Evolutionary conservation across 2,113 vertebrate genomes (phyloP).

Genomic region (Morone saxatilis): DNA sequence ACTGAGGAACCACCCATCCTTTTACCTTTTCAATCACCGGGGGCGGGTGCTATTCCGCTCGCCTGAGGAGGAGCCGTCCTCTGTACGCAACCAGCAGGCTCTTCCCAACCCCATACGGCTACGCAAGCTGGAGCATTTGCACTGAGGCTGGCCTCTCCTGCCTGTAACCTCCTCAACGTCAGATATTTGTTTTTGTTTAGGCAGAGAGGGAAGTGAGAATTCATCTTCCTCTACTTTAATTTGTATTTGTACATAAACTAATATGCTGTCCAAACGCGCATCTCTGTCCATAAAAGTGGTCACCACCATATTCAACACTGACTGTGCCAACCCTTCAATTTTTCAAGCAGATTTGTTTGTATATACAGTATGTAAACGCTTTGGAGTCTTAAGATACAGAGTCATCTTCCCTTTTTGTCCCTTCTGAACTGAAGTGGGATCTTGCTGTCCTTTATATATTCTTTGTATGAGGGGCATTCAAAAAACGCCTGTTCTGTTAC

Average conservation of each 20-base stretch:
- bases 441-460: constrained; percentile 60
- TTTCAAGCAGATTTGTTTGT: constrained; percentile 78
- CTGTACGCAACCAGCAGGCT: constrained; percentile 88
- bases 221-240: constrained; percentile 57
- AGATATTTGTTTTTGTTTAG: constrained; percentile 70
- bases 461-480: constrained; percentile 62
- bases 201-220: constrained; percentile 64
- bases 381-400: constrained; percentile 76
- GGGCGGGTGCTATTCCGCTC: constrained; percentile 92
- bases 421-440: constrained; percentile 48
- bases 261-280: constrained; percentile 78
- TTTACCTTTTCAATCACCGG: constrained; percentile 98
- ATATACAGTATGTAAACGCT: constrained; percentile 73
- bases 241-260: constrained; percentile 81
- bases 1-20: constrained; percentile 97
- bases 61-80: constrained; percentile 87
- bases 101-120: constrained; percentile 92
- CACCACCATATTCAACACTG: constrained; percentile 71
- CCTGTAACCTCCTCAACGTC: constrained; percentile 55
- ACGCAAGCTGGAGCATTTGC: constrained; percentile 94
- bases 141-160: constrained; percentile 84
- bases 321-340: constrained; percentile 83
- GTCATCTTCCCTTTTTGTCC: constrained; percentile 36
- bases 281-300: constrained; percentile 72
- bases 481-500: constrained; percentile 39